Evolutionary conservation across 2,113 vertebrate genomes (phyloP).

Genomic region (Aptenodytes patagonicus): DNA sequence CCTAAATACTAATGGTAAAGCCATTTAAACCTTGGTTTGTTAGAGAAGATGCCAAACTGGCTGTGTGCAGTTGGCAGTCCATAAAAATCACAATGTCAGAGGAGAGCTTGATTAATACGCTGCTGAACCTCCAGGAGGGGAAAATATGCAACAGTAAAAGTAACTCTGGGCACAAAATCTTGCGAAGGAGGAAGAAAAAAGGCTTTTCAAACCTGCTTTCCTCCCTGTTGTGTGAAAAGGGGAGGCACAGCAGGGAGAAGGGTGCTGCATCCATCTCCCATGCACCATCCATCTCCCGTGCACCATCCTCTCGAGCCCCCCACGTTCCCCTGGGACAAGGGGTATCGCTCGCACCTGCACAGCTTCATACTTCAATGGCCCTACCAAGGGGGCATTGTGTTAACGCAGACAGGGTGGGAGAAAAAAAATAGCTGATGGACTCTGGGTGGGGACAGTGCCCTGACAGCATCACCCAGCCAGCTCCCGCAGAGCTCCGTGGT

Average conservation of each 20-base stretch:
- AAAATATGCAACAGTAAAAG: not conserved
- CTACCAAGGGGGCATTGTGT: not conserved
- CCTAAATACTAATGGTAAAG: constrained; percentile 22
- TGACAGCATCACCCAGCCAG: not conserved
- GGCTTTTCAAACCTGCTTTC: not conserved
- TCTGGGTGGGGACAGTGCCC: not conserved
- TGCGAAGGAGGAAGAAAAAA: not conserved
- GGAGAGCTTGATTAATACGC: not conserved
- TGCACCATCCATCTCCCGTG: not conserved
- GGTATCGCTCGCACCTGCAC: rapidly evolving
- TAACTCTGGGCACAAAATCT: not conserved
- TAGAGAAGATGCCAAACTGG: constrained; percentile 4
- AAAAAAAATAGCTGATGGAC: not conserved
- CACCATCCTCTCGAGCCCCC: not conserved
- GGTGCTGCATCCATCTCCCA: not conserved
- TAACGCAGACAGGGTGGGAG: not conserved
- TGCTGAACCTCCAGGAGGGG: not conserved
- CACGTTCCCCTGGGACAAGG: not conserved
- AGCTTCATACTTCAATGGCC: not conserved
- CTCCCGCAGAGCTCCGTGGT: not conserved
- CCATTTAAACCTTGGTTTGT: not conserved
- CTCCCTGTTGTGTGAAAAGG: not conserved
- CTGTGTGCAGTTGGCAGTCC: not conserved
- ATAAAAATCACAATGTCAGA: not conserved
- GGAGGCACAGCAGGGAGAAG: not conserved